Base-by-base conservation (phyloP, 2,888 invertebrate genomes). In the Norana najaformis region DNA sequence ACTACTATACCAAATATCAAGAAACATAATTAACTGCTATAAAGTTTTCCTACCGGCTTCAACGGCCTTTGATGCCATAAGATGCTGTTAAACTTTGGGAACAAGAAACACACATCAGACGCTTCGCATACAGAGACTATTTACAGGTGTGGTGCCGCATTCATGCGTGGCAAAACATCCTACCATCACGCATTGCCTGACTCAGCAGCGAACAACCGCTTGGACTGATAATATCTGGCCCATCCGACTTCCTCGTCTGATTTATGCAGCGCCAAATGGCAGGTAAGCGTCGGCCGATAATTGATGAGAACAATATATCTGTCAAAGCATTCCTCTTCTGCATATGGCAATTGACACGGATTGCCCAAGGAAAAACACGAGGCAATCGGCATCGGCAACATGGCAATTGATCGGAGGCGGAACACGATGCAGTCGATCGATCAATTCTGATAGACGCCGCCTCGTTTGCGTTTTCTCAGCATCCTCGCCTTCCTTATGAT, bases 261-360 rank as follows among this genome's bases (percentile, higher is more conserved):
- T 13, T 6, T 16, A n/a, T 69, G 30, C 69, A 69, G 30, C 69
- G 69, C 69, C n/a, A 69, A 69, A 69, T 69, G 69, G n/a, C 69
- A 69, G 69, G 69, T 69, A 69, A 1, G n/a, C 69, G 16, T 69
- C 69, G n/a, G 69, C 0, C 69, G 69, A 69, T 69, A 69, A 69
- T 69, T 69, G 69, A 69, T 69, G 69, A n/a, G 30, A n/a, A 69
- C 69, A n/a, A 69, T 69, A 69, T n/a, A 69, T 69, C 69, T n/a
- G 69, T 69, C 69, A 69, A n/a, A 69, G n/a, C 69, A 69, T 69
- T 69, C 69, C 30, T 69, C 69, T n/a, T 69, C 69, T n/a, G 69
- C 69, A 69, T 30, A 69, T 69, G 69, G n/a, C 69, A 69, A 69
- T n/a, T 69, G 69, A 69, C 69, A 69, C 69, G 6, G 69, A 69